phyloP scores from a whole-genome alignment of 64 coral and sea anemone species.

The Montipora foliosa region DNA sequence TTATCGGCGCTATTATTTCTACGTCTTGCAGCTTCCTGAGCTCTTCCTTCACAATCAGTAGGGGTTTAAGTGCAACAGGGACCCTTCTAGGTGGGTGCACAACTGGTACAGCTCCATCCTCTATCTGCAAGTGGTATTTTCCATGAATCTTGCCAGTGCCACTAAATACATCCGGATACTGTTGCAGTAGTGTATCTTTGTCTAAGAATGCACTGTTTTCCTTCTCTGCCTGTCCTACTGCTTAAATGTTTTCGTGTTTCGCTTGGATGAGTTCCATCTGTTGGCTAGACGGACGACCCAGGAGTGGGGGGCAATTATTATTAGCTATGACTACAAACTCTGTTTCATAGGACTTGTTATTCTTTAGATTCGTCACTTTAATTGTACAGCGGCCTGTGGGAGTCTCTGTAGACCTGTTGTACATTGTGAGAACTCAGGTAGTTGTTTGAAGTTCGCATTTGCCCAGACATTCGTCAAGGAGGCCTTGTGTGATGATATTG shows the following conservation, averaged over 20 bases:
- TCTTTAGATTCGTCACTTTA: neutral
- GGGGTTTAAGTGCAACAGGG: neutral
- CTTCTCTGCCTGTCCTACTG: neutral
- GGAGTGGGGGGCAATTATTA: neutral
- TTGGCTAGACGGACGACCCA: neutral
- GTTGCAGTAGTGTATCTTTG: neutral
- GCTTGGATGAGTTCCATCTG: neutral
- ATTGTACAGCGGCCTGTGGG: neutral
- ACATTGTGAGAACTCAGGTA: neutral
- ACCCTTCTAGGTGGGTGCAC: conserved; percentile 17
- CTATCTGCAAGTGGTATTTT: conserved; percentile 27
- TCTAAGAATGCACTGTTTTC: neutral
- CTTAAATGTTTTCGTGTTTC: neutral
- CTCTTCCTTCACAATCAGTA: conserved; percentile 1
- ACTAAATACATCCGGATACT: conserved; percentile 33
- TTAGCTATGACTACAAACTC: neutral
- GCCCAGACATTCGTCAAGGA: neutral
- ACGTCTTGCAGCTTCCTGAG: neutral
- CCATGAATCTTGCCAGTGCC: neutral
- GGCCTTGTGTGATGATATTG: neutral
- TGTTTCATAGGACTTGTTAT: neutral
- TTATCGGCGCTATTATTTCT: neutral
- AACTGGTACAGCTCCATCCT: neutral
- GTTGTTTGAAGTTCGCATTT: neutral
- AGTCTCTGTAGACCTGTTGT: neutral